These are phyloP conservation scores for Brachyhypopomus gauderio DNA, from an alignment of 2,113 vertebrate species.

Conservation along the genomic window DNA sequence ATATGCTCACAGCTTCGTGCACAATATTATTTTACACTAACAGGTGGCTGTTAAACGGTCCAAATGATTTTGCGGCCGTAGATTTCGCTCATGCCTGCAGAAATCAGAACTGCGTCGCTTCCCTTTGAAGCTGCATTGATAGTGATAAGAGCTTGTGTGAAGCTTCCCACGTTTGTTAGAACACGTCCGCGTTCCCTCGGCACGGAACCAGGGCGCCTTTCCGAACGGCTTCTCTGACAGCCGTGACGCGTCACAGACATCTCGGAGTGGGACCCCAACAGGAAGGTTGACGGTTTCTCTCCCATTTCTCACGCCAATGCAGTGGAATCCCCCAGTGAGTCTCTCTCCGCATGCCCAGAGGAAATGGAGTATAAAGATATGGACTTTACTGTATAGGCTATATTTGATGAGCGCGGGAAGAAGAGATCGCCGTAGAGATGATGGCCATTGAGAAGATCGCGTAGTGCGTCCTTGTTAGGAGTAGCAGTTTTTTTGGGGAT, in stretches of 20 bases:
- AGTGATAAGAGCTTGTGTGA: constrained; percentile 1
- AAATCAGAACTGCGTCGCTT: neutral
- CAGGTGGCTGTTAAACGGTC: too few relatives aligned
- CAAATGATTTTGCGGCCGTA: neutral
- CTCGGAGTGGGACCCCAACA: constrained; percentile 54
- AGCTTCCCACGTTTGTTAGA: neutral
- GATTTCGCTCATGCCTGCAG: neutral
- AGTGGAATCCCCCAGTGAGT: constrained; percentile 52
- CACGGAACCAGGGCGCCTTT: constrained; percentile 59
- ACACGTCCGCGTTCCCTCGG: constrained; percentile 38
- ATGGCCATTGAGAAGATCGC: constrained; percentile 74
- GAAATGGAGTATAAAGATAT: constrained; percentile 77
- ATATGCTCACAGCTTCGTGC: too few relatives aligned
- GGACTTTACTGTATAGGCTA: constrained; percentile 76
- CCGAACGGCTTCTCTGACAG: constrained; percentile 44
- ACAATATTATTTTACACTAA: too few relatives aligned
- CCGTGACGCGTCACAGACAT: constrained; percentile 57
- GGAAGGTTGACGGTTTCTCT: constrained; percentile 54
- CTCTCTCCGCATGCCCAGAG: constrained; percentile 57
- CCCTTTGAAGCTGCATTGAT: neutral
- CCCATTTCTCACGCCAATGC: constrained; percentile 28
- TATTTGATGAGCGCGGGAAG: constrained; percentile 79
- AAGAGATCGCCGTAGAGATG: constrained; percentile 69
- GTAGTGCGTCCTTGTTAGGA: constrained; percentile 74
- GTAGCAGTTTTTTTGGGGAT: constrained; percentile 59